Conservation (phyloP, 2,888 invertebrate species). For the Amiota minor region DNA sequence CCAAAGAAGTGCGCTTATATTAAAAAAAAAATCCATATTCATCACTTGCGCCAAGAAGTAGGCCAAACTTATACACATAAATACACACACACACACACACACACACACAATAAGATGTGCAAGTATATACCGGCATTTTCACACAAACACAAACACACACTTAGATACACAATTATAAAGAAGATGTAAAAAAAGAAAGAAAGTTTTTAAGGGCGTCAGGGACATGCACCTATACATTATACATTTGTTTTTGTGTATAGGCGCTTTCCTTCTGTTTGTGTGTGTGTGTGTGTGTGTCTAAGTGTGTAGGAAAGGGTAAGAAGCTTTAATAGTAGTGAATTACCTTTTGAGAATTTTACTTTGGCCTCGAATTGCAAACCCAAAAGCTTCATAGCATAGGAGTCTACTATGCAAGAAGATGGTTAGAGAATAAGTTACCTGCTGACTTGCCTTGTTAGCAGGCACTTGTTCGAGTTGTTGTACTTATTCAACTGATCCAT, state of each 20-base stretch:
- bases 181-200: not conserved
- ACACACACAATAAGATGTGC: not conserved
- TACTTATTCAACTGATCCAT: no score
- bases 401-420: not conserved
- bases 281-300: not conserved
- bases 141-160: not conserved
- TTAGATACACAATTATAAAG: not conserved
- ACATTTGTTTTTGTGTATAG: not conserved
- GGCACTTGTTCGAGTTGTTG: not conserved
- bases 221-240: no score
- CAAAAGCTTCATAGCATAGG: not conserved
- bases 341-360: constrained; percentile 37
- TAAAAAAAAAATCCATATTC: constrained; percentile 40
- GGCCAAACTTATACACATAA: constrained; percentile 49
- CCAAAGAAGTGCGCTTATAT: not conserved
- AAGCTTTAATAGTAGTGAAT: constrained; percentile 39
- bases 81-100: constrained; percentile 38
- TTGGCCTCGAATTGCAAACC: constrained; percentile 37
- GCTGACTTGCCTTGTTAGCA: not conserved
- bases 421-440: not conserved
- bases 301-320: constrained; percentile 12
- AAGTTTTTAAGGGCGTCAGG: no score
- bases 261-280: not conserved
- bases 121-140: not conserved
- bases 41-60: constrained; percentile 53